Evolutionary conservation across 2,113 vertebrate species (phyloP).

Genomic region (Paratilapia polleni): DNA sequence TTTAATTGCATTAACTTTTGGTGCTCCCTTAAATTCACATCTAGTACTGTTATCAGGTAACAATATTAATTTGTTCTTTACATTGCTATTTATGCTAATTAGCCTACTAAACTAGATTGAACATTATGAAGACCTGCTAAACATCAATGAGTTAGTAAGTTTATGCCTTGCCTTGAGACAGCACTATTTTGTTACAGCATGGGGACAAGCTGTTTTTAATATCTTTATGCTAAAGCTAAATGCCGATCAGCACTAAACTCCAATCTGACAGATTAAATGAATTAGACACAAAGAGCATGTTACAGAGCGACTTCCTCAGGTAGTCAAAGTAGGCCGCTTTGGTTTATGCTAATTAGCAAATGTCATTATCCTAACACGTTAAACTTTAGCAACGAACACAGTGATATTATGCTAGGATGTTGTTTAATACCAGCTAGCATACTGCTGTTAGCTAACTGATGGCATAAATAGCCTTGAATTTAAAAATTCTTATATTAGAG

Average conservation of each 20-base stretch:
- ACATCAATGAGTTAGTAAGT: not conserved
- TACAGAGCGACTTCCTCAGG: not conserved
- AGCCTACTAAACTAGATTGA: not conserved
- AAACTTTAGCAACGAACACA: not conserved
- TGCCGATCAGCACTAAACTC: not conserved
- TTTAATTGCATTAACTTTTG: too few relatives aligned
- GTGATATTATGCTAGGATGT: not conserved
- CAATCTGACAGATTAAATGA: not conserved
- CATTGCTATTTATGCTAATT: not conserved
- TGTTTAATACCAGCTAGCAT: not conserved
- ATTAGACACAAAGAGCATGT: not conserved
- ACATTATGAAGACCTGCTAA: not conserved
- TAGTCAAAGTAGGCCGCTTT: not conserved
- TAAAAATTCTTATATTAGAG: not conserved
- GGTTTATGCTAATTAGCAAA: not conserved
- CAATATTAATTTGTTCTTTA: not conserved
- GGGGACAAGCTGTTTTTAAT: not conserved
- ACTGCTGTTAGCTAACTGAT: not conserved
- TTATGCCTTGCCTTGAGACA: too few relatives aligned
- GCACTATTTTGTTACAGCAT: too few relatives aligned
- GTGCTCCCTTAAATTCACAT: not conserved
- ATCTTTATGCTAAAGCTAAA: not conserved
- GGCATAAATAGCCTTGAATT: not conserved
- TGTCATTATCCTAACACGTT: rapidly evolving
- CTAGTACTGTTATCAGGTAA: not conserved